These are phyloP conservation scores for Oophaga sylvatica DNA, from an alignment of 2,797 vertebrate genomes.

Conservation along the genomic window DNA sequence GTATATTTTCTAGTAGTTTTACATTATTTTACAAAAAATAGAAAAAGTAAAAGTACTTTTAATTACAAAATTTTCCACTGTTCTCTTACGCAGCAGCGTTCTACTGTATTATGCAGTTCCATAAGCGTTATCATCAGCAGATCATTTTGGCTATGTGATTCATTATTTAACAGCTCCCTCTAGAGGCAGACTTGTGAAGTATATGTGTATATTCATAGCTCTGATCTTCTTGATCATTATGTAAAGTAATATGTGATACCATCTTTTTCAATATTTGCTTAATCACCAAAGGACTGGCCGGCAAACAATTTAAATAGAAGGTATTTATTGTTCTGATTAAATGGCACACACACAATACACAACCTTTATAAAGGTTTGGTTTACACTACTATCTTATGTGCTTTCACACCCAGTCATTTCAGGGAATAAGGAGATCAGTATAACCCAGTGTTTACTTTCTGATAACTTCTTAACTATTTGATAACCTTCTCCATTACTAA, in stretches of 20 bases:
- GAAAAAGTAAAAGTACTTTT: no score
- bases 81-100: background rate
- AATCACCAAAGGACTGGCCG: constrained; percentile 18
- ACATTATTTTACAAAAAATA: background rate
- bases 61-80: no score
- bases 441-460: constrained; percentile 26
- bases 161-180: constrained; percentile 13
- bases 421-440: constrained; percentile 42
- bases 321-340: constrained; percentile 53
- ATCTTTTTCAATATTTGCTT: constrained; percentile 47
- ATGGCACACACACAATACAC: constrained; percentile 9
- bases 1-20: background rate
- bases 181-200: constrained; percentile 6
- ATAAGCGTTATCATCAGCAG: background rate
- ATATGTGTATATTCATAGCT: background rate
- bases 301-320: background rate
- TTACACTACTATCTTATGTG: constrained; percentile 22
- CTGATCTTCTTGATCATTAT: constrained; percentile 21
- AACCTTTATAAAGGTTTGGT: background rate
- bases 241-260: constrained; percentile 20
- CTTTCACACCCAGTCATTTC: constrained; percentile 44
- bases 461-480: constrained; percentile 28
- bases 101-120: background rate
- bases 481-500: background rate
- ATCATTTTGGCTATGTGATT: background rate